These are phyloP conservation scores for Diachrysia chrysitis DNA, from an alignment of 2,888 invertebrate genomes.

Conservation along the genomic window DNA sequence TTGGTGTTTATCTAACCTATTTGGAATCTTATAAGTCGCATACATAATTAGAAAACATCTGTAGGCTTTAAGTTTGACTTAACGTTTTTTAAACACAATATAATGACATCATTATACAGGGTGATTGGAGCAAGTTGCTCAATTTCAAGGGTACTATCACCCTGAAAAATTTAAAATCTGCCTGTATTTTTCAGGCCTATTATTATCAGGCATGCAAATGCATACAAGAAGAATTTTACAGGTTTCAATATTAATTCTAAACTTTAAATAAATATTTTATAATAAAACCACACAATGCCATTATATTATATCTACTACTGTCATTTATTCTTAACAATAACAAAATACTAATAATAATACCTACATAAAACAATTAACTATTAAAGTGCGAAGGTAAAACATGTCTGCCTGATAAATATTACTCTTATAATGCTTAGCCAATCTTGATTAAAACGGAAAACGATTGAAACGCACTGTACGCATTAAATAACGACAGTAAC, in stretches of 20 bases:
- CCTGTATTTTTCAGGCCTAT: too few relatives aligned
- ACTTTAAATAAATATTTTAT: background rate
- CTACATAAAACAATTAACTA: too few relatives aligned
- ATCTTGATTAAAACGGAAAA: background rate
- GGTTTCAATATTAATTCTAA: background rate
- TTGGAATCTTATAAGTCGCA: constrained; percentile 1
- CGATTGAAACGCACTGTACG: background rate
- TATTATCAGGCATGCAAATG: too few relatives aligned
- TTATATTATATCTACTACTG: too few relatives aligned
- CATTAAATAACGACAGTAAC: background rate
- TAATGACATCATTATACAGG: background rate
- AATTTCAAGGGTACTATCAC: too few relatives aligned
- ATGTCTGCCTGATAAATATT: background rate
- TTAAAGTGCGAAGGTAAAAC: too few relatives aligned
- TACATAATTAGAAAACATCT: background rate
- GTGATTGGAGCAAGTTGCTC: too few relatives aligned
- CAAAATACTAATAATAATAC: too few relatives aligned
- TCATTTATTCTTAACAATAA: too few relatives aligned
- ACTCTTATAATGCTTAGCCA: background rate
- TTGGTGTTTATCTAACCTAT: background rate
- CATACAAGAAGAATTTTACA: background rate
- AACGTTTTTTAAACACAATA: background rate
- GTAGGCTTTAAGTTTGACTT: background rate
- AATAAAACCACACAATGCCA: too few relatives aligned
- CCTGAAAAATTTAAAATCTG: too few relatives aligned